A percentile compares a stretch with the other conserved stretches of the same genome.
These are phyloP conservation scores for Chorisops tibialis DNA, from an alignment of 2,888 invertebrate genomes.

Conservation along the genomic window DNA sequence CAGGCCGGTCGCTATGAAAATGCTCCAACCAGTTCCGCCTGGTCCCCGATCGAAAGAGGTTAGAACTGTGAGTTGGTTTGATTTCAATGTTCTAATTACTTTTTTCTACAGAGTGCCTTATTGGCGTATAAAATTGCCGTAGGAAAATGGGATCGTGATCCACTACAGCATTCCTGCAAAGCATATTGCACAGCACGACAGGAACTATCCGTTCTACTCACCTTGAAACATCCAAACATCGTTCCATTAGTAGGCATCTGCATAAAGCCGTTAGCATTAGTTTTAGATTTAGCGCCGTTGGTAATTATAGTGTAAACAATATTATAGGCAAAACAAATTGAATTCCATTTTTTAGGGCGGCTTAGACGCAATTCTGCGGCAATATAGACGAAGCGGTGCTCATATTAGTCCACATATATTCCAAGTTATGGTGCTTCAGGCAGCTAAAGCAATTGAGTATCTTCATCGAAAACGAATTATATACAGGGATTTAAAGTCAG, in stretches of 20 bases:
- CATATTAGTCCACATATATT: constrained; percentile 76
- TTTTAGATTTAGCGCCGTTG: constrained; percentile 83
- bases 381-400: constrained; percentile 80
- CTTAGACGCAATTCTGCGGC: constrained; percentile 76
- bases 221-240: constrained; percentile 86
- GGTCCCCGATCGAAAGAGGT: constrained; percentile 54
- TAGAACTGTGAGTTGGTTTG: constrained; percentile 17
- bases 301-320: constrained; percentile 38
- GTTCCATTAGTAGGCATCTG: constrained; percentile 89
- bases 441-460: constrained; percentile 92
- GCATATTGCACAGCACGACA: constrained; percentile 96
- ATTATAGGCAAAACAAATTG: constrained; percentile 9
- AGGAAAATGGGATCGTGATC: constrained; percentile 92
- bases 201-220: constrained; percentile 83
- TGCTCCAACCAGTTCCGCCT: constrained; percentile 91
- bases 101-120: constrained; percentile 46
- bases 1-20: constrained; percentile 86
- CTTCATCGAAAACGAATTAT: constrained; percentile 90
- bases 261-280: constrained; percentile 80
- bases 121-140: constrained; percentile 61
- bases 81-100: constrained; percentile 4
- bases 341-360: constrained; percentile 64
- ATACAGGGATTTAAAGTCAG: constrained; percentile 77
- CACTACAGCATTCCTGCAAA: constrained; percentile 86
- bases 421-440: constrained; percentile 82